These are phyloP conservation scores for Holothuria glaberrima DNA, from an alignment of 35 echinoderm and acorn worm species.

Conservation along the genomic window DNA sequence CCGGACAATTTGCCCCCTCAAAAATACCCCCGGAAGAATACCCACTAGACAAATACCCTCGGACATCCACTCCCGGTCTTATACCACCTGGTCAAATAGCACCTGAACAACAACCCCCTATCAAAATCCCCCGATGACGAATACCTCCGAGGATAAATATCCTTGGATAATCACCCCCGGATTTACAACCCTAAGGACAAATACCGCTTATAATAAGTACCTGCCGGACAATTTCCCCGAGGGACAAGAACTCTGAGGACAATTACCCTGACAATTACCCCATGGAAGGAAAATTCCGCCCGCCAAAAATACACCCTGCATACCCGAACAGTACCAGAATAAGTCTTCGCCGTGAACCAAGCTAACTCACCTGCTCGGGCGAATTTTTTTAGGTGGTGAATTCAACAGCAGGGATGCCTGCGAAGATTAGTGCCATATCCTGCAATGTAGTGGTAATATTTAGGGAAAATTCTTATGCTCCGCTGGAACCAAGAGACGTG, in stretches of 20 bases:
- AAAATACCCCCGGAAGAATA: too few species aligned
- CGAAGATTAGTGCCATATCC: neutral
- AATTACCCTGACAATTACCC: too few species aligned
- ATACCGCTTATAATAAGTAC: neutral
- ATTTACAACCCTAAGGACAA: neutral
- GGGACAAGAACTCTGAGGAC: too few species aligned
- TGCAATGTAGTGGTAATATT: neutral
- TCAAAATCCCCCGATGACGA: neutral
- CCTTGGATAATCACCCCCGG: neutral
- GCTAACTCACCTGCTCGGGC: neutral
- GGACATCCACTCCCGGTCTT: too few species aligned
- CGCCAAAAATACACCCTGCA: neutral
- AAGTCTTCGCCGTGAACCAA: neutral
- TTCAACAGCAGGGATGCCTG: neutral
- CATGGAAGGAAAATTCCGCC: neutral
- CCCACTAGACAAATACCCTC: too few species aligned
- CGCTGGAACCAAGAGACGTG: neutral
- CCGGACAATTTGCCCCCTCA: too few species aligned
- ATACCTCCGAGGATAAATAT: neutral
- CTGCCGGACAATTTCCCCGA: neutral
- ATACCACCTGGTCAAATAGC: too few species aligned
- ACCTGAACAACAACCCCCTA: neutral
- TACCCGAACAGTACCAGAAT: too few species aligned
- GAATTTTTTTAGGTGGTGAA: neutral
- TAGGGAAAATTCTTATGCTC: neutral